Evolutionary conservation across 2,113 vertebrate species (phyloP).

Genomic region (Eretmochelys imbricata): DNA sequence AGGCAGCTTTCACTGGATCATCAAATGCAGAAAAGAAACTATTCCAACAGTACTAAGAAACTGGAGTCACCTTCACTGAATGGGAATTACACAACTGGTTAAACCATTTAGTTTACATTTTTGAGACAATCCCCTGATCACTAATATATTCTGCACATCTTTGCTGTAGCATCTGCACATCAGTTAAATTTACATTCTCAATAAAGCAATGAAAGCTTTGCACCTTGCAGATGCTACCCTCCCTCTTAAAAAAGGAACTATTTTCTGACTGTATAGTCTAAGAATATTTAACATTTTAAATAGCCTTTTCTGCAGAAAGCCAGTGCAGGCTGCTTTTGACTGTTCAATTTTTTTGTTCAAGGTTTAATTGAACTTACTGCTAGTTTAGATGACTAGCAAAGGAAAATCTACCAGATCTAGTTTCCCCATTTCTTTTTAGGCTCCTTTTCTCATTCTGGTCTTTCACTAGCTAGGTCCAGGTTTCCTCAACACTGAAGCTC

Average conservation of each 20-base stretch:
- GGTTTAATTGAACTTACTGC: background rate
- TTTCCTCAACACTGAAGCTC: background rate
- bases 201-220: background rate
- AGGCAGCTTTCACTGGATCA: background rate
- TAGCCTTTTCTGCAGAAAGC: background rate
- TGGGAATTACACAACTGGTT: constrained; percentile 11
- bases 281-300: background rate
- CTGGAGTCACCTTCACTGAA: background rate
- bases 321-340: constrained; percentile 15
- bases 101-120: background rate
- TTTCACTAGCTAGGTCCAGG: constrained; percentile 12
- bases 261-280: background rate
- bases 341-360: background rate
- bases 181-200: background rate
- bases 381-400: constrained; percentile 8
- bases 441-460: background rate
- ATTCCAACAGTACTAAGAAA: background rate
- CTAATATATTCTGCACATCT: background rate
- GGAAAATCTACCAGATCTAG: background rate
- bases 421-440: background rate
- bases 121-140: background rate
- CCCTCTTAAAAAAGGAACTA: background rate
- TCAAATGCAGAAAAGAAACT: background rate
- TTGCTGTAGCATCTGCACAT: background rate
- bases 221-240: background rate